These are phyloP conservation scores for Corydoras maculifer DNA, from an alignment of 2,113 vertebrate genomes.

Conservation along the genomic window DNA sequence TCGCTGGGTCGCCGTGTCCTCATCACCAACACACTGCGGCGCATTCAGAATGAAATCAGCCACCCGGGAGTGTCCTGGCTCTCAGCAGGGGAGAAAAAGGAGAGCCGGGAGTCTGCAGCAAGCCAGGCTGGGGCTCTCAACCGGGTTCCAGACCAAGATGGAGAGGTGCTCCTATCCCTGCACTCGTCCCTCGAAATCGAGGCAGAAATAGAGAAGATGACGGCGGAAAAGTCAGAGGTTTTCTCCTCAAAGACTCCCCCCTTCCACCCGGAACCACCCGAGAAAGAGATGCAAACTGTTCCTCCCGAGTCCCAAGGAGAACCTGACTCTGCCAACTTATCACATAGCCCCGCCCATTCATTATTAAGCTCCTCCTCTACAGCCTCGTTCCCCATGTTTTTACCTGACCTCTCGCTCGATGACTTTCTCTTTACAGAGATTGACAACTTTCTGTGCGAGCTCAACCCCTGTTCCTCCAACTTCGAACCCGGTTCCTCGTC, in stretches of 20 bases:
- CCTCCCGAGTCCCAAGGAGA: too few species aligned
- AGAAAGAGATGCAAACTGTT: too few species aligned
- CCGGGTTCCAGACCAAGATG: slow-evolving; percentile 78
- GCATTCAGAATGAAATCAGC: slow-evolving; percentile 80
- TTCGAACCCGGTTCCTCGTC: slow-evolving; percentile 58
- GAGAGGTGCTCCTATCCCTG: slow-evolving; percentile 70
- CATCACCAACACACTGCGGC: slow-evolving; percentile 84
- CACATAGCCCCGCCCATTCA: too few species aligned
- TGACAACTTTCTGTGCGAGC: too few species aligned
- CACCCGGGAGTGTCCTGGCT: slow-evolving; percentile 67
- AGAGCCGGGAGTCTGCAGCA: slow-evolving; percentile 62
- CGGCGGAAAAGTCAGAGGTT: too few species aligned
- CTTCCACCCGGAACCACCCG: too few species aligned
- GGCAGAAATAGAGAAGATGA: slow-evolving; percentile 62
- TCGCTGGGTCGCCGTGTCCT: slow-evolving; percentile 79
- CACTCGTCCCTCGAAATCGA: slow-evolving; percentile 66
- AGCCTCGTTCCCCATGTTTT: too few species aligned
- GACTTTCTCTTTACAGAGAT: too few species aligned
- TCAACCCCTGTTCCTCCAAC: slow-evolving; percentile 37
- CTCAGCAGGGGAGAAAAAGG: slow-evolving; percentile 55
- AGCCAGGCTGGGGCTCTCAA: slow-evolving; percentile 78
- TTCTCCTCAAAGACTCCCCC: too few species aligned
- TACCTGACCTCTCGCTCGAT: too few species aligned
- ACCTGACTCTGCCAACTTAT: too few species aligned
- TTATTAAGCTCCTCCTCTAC: background rate